These are phyloP conservation scores for Drosophila algonquin DNA, from an alignment of 2,888 invertebrate species.

Conservation along the genomic window DNA sequence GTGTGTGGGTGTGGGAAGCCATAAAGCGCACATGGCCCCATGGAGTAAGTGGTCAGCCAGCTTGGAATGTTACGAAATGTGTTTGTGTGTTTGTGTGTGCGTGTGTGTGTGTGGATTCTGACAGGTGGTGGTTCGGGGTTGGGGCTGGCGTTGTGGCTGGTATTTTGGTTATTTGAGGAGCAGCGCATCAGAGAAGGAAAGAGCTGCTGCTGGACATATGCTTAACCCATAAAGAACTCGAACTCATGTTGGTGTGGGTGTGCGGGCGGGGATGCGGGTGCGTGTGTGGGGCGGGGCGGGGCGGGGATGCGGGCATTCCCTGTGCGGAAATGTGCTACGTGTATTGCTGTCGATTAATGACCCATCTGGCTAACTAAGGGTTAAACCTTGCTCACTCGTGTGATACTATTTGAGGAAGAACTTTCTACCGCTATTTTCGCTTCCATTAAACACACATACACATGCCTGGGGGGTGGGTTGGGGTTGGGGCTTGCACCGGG, in stretches of 20 bases:
- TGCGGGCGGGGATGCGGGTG: too few species aligned
- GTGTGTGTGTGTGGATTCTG: constrained; percentile 12
- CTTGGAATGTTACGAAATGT: constrained; percentile 14
- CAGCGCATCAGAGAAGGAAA: not conserved
- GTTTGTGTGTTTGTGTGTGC: constrained; percentile 2
- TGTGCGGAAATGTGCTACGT: constrained; percentile 6
- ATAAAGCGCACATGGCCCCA: constrained; percentile 58
- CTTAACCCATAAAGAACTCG: too few species aligned
- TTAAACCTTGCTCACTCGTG: constrained; percentile 21
- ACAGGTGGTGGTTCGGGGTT: constrained; percentile 28
- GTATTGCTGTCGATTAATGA: constrained; percentile 35
- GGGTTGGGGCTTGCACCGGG: not conserved
- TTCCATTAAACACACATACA: constrained; percentile 20
- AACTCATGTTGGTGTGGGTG: too few species aligned
- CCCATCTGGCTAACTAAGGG: constrained; percentile 42
- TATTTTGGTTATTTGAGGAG: not conserved
- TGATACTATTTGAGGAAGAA: constrained; percentile 52
- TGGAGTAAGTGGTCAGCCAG: constrained; percentile 47
- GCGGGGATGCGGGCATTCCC: not conserved
- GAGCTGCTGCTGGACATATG: not conserved
- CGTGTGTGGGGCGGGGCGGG: too few species aligned
- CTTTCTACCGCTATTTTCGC: constrained; percentile 30
- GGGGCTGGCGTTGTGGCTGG: constrained; percentile 7
- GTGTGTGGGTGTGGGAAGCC: constrained; percentile 42
- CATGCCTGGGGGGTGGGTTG: not conserved